Percentiles rank a stretch among this genome's conserved stretches.
Evolutionary conservation across 2,888 invertebrate species (phyloP).

Genomic region (Netelia inedita): DNA sequence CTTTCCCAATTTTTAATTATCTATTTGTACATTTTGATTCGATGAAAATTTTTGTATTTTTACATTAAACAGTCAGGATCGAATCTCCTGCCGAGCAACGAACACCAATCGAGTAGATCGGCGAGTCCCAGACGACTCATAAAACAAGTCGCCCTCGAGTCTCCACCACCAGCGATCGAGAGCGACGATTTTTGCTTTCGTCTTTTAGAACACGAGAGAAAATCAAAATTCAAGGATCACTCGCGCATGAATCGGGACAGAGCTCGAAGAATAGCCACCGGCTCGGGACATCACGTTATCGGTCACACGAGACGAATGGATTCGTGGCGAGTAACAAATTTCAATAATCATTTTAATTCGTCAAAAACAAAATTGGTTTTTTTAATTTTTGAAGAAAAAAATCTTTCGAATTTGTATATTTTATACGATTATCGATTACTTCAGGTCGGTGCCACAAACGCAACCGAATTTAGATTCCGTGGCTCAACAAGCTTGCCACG

Average conservation of each 20-base stretch:
- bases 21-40: background rate
- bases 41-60: constrained; percentile 9
- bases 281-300: constrained; percentile 86
- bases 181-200: constrained; percentile 76
- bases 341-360: background rate
- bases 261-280: constrained; percentile 84
- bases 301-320: constrained; percentile 84
- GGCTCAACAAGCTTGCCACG: constrained; percentile 86
- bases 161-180: constrained; percentile 86
- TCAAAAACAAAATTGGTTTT: background rate
- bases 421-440: background rate
- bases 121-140: constrained; percentile 89
- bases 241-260: constrained; percentile 86
- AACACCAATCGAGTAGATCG: constrained; percentile 84
- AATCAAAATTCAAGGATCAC: constrained; percentile 78
- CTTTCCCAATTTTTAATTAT: background rate
- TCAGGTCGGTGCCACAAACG: constrained; percentile 78
- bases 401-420: background rate
- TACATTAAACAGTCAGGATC: constrained; percentile 73
- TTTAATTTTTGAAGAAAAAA: background rate
- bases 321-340: constrained; percentile 75
- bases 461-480: constrained; percentile 81
- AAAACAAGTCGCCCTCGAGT: constrained; percentile 90
- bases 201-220: constrained; percentile 78
- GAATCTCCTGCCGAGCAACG: constrained; percentile 75